These are phyloP conservation scores for Dendrocincla tyrannina DNA, from an alignment of 2,797 vertebrate species.

Conservation along the genomic window DNA sequence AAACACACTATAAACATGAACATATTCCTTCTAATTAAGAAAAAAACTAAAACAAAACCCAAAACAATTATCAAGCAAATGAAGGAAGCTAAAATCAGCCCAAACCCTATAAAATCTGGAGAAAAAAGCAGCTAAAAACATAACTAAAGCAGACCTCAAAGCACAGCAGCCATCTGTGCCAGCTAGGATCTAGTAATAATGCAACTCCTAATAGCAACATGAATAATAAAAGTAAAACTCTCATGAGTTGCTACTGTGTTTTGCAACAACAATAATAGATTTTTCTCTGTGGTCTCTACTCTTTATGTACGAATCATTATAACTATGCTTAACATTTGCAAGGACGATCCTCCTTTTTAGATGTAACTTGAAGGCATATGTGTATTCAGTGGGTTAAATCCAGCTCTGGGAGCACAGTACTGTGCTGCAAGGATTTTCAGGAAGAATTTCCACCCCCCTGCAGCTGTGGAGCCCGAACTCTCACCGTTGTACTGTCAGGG, in stretches of 20 bases:
- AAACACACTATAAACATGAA: slow-evolving; percentile 46
- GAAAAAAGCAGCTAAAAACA: slow-evolving; percentile 47
- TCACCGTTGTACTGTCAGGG: neutral
- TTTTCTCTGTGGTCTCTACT: slow-evolving; percentile 62
- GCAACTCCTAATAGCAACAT: slow-evolving; percentile 63
- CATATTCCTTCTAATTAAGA: slow-evolving; percentile 70
- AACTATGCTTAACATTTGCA: slow-evolving; percentile 54
- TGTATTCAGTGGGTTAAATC: neutral
- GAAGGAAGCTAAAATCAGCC: slow-evolving; percentile 64
- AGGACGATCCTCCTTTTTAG: neutral
- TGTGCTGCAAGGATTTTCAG: neutral
- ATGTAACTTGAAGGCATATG: neutral
- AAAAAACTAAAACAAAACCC: slow-evolving; percentile 62
- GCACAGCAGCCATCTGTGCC: slow-evolving; percentile 66
- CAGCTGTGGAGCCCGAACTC: neutral
- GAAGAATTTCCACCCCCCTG: neutral
- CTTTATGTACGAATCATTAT: slow-evolving; percentile 62
- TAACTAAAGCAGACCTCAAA: slow-evolving; percentile 68
- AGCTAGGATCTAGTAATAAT: slow-evolving; percentile 68
- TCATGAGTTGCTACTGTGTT: slow-evolving; percentile 48
- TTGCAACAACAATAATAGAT: slow-evolving; percentile 54
- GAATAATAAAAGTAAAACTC: slow-evolving; percentile 73
- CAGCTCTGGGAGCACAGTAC: neutral
- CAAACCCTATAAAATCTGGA: slow-evolving; percentile 64
- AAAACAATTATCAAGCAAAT: slow-evolving; percentile 73